Conservation (phyloP, 2,888 invertebrate genomes). For the Parnassius mnemosyne region DNA sequence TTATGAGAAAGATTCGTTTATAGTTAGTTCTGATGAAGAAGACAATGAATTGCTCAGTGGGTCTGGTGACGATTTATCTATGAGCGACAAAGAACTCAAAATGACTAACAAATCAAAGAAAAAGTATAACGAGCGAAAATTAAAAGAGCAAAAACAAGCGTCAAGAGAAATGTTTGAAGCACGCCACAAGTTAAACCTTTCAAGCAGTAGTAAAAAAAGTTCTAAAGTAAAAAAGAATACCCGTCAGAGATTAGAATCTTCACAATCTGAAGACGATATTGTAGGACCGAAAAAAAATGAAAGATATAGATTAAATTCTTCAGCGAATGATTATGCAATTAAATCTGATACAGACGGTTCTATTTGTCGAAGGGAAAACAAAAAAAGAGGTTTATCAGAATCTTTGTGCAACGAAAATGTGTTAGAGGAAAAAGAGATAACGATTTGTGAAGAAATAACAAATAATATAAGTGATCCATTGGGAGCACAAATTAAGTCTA, state of each 20-base stretch:
- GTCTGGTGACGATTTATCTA: slow-evolving; percentile 67
- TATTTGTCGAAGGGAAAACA: slow-evolving; percentile 37
- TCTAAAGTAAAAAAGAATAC: slow-evolving; percentile 42
- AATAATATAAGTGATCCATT: slow-evolving; percentile 53
- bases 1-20: slow-evolving; percentile 78
- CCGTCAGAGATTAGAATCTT: slow-evolving; percentile 46
- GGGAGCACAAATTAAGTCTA: slow-evolving; percentile 39
- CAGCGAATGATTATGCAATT: slow-evolving; percentile 40
- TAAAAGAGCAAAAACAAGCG: slow-evolving; percentile 66
- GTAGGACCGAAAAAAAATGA: slow-evolving; percentile 48
- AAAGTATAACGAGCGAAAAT: slow-evolving; percentile 64
- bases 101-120: slow-evolving; percentile 67
- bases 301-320: slow-evolving; percentile 58
- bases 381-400: slow-evolving; percentile 43
- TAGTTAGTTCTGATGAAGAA: slow-evolving; percentile 75
- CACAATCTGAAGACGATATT: slow-evolving; percentile 50
- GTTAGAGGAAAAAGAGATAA: slow-evolving; percentile 62
- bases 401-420: slow-evolving; percentile 43
- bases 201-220: slow-evolving; percentile 35
- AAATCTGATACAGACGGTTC: slow-evolving; percentile 22
- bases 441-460: slow-evolving; percentile 42
- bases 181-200: slow-evolving; percentile 54
- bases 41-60: slow-evolving; percentile 66
- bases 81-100: slow-evolving; percentile 66
- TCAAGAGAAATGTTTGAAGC: slow-evolving; percentile 72